A percentile compares a stretch with the other conserved stretches of the same genome.
These are phyloP conservation scores for Columba janthina DNA, from an alignment of 2,113 vertebrate species.

Conservation along the genomic window DNA sequence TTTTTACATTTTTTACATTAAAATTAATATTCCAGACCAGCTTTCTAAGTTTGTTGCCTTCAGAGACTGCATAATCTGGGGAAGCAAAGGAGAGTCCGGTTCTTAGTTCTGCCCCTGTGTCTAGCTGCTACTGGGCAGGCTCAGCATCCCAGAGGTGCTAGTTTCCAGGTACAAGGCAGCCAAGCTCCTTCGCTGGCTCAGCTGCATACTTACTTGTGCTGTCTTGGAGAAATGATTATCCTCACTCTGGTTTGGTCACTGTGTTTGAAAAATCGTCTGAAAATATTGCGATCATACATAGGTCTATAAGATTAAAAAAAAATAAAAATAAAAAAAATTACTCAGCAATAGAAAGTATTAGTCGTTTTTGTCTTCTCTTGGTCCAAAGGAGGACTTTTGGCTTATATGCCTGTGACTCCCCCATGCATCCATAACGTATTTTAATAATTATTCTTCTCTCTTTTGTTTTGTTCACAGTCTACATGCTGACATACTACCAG, in stretches of 20 bases:
- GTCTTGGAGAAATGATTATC: neutral
- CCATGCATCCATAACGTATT: neutral
- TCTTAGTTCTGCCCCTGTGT: neutral
- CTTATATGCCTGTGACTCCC: neutral
- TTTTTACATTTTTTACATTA: neutral
- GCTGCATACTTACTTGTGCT: neutral
- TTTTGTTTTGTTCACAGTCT: conserved; percentile 49
- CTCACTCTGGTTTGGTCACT: neutral
- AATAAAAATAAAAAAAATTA: too few species aligned
- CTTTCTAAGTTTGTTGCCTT: neutral
- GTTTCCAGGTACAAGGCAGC: neutral
- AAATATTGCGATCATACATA: neutral
- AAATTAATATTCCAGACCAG: neutral
- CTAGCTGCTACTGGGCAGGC: accelerated
- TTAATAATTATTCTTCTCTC: neutral
- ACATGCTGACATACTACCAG: conserved; percentile 8
- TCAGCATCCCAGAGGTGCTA: neutral
- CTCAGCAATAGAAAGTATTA: neutral
- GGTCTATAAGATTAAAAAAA: neutral
- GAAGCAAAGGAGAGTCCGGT: neutral
- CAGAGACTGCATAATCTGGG: neutral
- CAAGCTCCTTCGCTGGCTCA: neutral
- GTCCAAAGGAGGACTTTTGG: neutral
- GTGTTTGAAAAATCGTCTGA: neutral
- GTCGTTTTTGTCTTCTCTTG: neutral